Conservation (phyloP, 2,888 invertebrate species). For the Mechanitis messenoides region DNA sequence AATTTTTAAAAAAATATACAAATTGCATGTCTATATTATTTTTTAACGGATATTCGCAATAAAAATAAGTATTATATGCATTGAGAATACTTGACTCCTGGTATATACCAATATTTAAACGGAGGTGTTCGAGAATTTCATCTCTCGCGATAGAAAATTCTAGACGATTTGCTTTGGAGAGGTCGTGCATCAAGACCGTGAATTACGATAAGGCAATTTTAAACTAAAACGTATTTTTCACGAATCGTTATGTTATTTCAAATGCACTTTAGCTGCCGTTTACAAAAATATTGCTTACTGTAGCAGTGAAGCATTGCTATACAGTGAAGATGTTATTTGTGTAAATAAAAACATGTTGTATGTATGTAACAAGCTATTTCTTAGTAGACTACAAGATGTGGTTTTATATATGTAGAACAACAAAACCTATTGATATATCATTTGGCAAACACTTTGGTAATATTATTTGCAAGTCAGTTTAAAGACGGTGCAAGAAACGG, state of each 20-base stretch:
- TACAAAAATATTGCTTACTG: conserved; percentile 5
- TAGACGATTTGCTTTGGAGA: conserved; percentile 43
- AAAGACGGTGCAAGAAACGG: too few species aligned
- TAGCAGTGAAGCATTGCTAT: conserved; percentile 5
- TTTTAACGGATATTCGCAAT: too few species aligned
- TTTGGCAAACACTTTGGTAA: too few species aligned
- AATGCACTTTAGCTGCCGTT: conserved; percentile 10
- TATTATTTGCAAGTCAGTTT: too few species aligned
- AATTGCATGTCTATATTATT: too few species aligned
- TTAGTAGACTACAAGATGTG: too few species aligned
- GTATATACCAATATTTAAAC: conserved; percentile 28
- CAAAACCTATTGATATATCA: too few species aligned
- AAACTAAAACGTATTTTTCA: conserved; percentile 36
- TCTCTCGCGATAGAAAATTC: conserved; percentile 47
- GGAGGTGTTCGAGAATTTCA: conserved; percentile 43
- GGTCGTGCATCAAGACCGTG: conserved; percentile 36
- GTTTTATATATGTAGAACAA: too few species aligned
- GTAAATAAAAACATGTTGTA: not conserved
- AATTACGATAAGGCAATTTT: conserved; percentile 43
- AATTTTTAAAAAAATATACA: too few species aligned
- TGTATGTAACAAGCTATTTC: too few species aligned
- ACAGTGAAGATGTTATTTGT: not conserved
- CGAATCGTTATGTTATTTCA: conserved; percentile 36
- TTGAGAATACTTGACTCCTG: conserved; percentile 11
- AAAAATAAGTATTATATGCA: too few species aligned